A percentile compares a stretch with the other conserved stretches of the same genome.
phyloP scores from a whole-genome alignment of 2,797 vertebrate species.

The Cuniculus paca region DNA sequence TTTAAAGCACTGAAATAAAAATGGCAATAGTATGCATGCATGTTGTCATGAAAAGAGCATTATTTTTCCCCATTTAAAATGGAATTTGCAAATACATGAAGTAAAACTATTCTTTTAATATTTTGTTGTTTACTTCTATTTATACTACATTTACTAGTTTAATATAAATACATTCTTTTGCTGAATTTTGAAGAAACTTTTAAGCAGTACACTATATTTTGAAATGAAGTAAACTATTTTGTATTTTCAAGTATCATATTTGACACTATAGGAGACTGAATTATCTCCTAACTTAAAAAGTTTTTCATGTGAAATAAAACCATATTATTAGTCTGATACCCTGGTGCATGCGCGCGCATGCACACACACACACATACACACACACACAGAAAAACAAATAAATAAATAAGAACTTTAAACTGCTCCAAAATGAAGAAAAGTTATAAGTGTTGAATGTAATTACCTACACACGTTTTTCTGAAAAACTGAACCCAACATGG shows the following conservation, averaged over 20 bases:
- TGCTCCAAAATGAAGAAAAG: background rate
- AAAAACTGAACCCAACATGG: background rate
- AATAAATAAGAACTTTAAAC: background rate
- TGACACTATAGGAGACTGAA: background rate
- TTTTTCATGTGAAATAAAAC: background rate
- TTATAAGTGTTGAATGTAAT: background rate
- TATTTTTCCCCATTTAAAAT: constrained; percentile 28
- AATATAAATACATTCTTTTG: background rate
- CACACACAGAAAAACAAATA: no score
- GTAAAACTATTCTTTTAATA: background rate
- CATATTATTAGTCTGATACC: background rate
- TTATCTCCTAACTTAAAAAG: background rate
- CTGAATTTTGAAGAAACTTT: background rate
- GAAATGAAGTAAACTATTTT: background rate
- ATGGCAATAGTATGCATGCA: background rate
- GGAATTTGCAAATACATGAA: background rate
- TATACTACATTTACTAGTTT: background rate
- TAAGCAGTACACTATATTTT: background rate
- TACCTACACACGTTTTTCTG: background rate
- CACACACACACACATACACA: background rate
- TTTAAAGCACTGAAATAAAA: background rate
- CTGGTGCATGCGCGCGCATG: no score
- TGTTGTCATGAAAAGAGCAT: background rate
- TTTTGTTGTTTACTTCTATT: background rate
- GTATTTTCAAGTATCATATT: background rate